Evolutionary conservation across 1,140 invertebrate genomes (phyloP).

Genomic region (Apis mellifera): Amel_HAv3.1 CM009931.2:5175001-5175500

Average conservation of each 20-base stretch:
- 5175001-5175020: conserved; percentile 50
- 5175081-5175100: conserved; percentile 73
- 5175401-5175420: too few relatives aligned
- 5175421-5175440: too few relatives aligned
- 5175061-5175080: conserved; percentile 69
- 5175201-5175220: conserved; percentile 12
- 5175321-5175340: too few relatives aligned
- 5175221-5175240: not conserved
- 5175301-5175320: too few relatives aligned
- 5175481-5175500: not conserved
- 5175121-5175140: conserved; percentile 64
- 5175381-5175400: too few relatives aligned
- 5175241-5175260: too few relatives aligned
- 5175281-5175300: too few relatives aligned
- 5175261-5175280: too few relatives aligned
- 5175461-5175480: too few relatives aligned
- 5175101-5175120: conserved; percentile 69
- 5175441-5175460: too few relatives aligned
- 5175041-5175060: conserved; percentile 69
- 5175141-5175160: conserved; percentile 59
- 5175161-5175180: conserved; percentile 45
- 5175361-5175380: too few relatives aligned
- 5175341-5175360: too few relatives aligned
- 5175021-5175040: conserved; percentile 45
- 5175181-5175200: conserved; percentile 20